These are phyloP conservation scores for Meteorus colon DNA, from an alignment of 2,888 invertebrate species.

Conservation along the genomic window DNA sequence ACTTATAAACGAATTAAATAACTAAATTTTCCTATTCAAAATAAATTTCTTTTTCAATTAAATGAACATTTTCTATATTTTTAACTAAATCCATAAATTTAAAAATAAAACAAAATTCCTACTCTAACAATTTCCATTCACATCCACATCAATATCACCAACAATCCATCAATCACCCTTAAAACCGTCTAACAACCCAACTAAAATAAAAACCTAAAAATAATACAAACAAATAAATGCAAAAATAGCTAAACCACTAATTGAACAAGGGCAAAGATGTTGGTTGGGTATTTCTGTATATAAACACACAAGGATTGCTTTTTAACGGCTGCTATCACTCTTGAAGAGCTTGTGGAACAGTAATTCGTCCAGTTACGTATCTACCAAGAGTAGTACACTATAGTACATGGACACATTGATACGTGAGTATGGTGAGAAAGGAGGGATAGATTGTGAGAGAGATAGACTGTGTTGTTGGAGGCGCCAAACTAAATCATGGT, in stretches of 20 bases:
- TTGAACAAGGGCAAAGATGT: slow-evolving; percentile 20
- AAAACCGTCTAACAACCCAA: neutral
- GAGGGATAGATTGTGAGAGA: slow-evolving; percentile 14
- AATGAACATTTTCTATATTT: too few species aligned
- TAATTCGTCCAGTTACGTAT: slow-evolving; percentile 25
- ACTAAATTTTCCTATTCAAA: too few species aligned
- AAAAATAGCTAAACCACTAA: slow-evolving; percentile 32
- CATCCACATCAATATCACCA: too few species aligned
- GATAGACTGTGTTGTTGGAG: slow-evolving; percentile 49
- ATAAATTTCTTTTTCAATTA: too few species aligned
- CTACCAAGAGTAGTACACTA: neutral
- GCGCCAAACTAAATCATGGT: slow-evolving; percentile 69
- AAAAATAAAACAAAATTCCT: too few species aligned
- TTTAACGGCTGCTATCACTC: slow-evolving; percentile 66
- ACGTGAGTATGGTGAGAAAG: slow-evolving; percentile 44
- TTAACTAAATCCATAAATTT: too few species aligned
- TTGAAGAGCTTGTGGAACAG: slow-evolving; percentile 41
- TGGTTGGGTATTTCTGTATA: slow-evolving; percentile 36
- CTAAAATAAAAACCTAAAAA: neutral
- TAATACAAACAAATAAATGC: neutral
- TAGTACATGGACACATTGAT: slow-evolving; percentile 37
- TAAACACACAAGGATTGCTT: slow-evolving; percentile 50
- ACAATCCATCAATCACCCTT: too few species aligned
- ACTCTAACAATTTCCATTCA: too few species aligned
- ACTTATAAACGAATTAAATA: too few species aligned